Conservation (phyloP, 2,888 invertebrate species). For the Penaeus monodon region DNA sequence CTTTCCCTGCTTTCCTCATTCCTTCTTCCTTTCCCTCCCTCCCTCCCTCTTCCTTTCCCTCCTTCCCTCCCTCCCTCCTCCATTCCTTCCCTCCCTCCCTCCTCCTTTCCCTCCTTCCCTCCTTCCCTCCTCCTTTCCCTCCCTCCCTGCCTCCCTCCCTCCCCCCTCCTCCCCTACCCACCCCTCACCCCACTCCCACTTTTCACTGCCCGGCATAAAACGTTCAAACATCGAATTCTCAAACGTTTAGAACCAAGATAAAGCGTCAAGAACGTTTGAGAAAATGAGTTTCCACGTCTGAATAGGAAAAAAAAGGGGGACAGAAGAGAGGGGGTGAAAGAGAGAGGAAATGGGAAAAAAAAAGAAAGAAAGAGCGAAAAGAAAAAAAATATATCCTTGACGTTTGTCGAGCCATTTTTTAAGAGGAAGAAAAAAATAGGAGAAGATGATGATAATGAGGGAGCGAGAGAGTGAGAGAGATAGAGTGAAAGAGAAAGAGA, state of each 20-base stretch:
- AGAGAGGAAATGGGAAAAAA: background rate
- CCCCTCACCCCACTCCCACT: constrained; percentile 5
- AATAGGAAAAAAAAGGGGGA: background rate
- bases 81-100: too few species aligned
- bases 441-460: background rate
- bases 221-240: background rate
- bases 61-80: too few species aligned
- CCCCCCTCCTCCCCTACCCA: background rate
- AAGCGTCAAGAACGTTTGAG: background rate
- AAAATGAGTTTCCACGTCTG: too few species aligned
- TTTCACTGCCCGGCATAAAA: constrained; percentile 5
- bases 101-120: too few species aligned
- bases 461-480: background rate
- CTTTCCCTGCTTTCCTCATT: too few species aligned
- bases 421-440: background rate
- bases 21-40: too few species aligned
- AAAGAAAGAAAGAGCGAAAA: constrained; percentile 3
- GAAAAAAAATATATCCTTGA: background rate
- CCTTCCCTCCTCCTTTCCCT: too few species aligned
- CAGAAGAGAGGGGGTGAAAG: background rate
- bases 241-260: background rate
- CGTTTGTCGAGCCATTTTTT: background rate
- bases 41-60: too few species aligned
- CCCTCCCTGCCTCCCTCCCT: too few species aligned
- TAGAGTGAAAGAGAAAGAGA: too few species aligned